A percentile compares a stretch with the other conserved stretches of the same genome.
phyloP scores from a whole-genome alignment of 2,113 vertebrate species.

The Zapornia atra region DNA sequence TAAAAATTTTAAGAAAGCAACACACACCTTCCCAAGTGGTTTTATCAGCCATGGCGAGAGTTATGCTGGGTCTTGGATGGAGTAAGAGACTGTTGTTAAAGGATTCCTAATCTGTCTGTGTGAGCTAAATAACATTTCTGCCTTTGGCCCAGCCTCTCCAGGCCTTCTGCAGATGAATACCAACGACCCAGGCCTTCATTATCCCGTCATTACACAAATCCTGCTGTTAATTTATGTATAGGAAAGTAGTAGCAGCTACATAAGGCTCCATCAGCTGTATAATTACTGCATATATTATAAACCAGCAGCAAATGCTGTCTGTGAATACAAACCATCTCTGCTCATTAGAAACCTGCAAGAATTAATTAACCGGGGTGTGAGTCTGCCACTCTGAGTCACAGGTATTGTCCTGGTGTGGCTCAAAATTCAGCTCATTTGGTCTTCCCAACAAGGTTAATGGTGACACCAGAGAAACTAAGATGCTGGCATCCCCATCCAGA shows the following conservation, averaged over 20 bases:
- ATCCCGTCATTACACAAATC: slow-evolving; percentile 72
- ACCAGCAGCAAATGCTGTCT: slow-evolving; percentile 34
- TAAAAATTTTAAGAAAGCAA: not conserved
- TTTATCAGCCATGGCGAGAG: not conserved
- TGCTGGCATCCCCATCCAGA: not conserved
- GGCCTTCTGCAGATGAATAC: slow-evolving; percentile 51
- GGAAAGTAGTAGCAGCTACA: slow-evolving; percentile 56
- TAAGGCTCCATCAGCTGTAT: slow-evolving; percentile 64
- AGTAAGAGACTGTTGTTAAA: not conserved
- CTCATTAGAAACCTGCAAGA: slow-evolving; percentile 30
- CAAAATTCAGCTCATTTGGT: not conserved
- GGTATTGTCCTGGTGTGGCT: not conserved
- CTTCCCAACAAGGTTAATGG: not conserved
- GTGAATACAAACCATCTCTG: slow-evolving; percentile 54
- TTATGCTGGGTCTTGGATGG: not conserved
- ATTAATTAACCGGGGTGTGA: slow-evolving; percentile 31
- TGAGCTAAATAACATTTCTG: slow-evolving; percentile 42
- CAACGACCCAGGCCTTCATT: slow-evolving; percentile 66
- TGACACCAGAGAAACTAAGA: not conserved
- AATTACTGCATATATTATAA: slow-evolving; percentile 73
- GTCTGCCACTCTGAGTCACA: not conserved
- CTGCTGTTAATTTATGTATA: slow-evolving; percentile 71
- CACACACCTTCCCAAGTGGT: not conserved
- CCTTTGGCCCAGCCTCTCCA: slow-evolving; percentile 51
- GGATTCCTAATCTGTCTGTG: not conserved